Percentiles rank a stretch among this genome's conserved stretches.
Evolutionary conservation across 1,140 invertebrate genomes (phyloP).

Genomic region (Globodera rostochiensis): DNA sequence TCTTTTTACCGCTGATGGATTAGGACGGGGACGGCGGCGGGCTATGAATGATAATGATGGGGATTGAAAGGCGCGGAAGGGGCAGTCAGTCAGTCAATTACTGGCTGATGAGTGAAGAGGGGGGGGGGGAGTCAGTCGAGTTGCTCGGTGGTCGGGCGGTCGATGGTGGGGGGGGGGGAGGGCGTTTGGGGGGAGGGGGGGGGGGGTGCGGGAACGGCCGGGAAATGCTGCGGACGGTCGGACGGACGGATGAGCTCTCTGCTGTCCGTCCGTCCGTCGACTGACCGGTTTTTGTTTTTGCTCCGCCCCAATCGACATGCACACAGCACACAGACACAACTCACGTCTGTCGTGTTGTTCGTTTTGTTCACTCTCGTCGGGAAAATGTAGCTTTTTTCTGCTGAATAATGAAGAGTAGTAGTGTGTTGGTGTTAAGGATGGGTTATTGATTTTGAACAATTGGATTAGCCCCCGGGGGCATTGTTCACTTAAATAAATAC

Average conservation of each 20-base stretch:
- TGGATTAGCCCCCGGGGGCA: neutral
- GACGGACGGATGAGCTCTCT: neutral
- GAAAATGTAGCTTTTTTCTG: neutral
- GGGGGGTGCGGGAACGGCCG: neutral
- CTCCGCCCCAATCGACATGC: neutral
- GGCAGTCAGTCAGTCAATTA: neutral
- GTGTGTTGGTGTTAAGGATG: neutral
- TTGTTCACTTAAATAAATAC: neutral
- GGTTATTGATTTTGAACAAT: constrained; percentile 2
- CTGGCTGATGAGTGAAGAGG: neutral
- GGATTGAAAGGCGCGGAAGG: neutral
- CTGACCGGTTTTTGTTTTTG: neutral
- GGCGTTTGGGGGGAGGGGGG: neutral
- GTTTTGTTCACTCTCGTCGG: too few species aligned
- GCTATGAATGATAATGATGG: constrained; percentile 2
- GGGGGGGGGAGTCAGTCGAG: neutral
- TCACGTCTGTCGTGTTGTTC: too few species aligned
- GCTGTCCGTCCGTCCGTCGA: neutral
- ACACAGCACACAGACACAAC: too few species aligned
- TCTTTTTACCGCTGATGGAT: neutral
- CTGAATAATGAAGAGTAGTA: neutral
- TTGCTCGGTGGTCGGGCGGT: neutral
- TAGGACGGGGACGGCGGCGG: neutral
- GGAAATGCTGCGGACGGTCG: neutral
- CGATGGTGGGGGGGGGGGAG: neutral